phyloP scores from a whole-genome alignment of 2,888 invertebrate genomes.

The Ochropacha duplaris region DNA sequence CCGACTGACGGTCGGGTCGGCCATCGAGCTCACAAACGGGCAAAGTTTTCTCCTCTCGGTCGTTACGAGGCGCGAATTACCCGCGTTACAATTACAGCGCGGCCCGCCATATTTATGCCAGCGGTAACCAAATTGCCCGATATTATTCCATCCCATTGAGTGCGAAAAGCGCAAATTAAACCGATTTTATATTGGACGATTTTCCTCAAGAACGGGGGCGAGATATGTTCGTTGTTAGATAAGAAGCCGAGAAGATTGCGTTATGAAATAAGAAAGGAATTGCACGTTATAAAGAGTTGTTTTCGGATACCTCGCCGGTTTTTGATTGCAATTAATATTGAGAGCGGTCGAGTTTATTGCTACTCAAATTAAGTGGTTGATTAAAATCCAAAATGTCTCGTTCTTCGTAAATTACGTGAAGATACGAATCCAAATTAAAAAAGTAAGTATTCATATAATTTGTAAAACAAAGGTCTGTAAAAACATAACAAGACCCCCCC shows the following conservation, averaged over 20 bases:
- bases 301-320: conserved; percentile 55
- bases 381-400: conserved; percentile 24
- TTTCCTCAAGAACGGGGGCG: conserved; percentile 77
- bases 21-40: conserved; percentile 68
- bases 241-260: conserved; percentile 79
- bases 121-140: conserved; percentile 84
- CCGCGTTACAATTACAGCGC: conserved; percentile 81
- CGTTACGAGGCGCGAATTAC: conserved; percentile 82
- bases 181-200: conserved; percentile 83
- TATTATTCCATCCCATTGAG: conserved; percentile 84
- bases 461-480: no score
- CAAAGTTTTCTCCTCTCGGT: conserved; percentile 77
- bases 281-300: conserved; percentile 76
- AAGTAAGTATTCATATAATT: not conserved
- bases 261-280: conserved; percentile 82
- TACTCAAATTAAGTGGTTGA: conserved; percentile 29
- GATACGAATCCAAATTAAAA: no score
- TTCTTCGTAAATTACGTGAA: conserved; percentile 1
- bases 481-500: no score
- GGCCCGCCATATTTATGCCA: conserved; percentile 81
- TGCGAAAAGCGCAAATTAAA: conserved; percentile 84
- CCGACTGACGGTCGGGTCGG: conserved; percentile 31
- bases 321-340: conserved; percentile 59
- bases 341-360: conserved; percentile 27
- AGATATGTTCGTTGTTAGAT: conserved; percentile 81